Conservation (phyloP, 2,797 vertebrate genomes). For the Linurgus olivaceus region DNA sequence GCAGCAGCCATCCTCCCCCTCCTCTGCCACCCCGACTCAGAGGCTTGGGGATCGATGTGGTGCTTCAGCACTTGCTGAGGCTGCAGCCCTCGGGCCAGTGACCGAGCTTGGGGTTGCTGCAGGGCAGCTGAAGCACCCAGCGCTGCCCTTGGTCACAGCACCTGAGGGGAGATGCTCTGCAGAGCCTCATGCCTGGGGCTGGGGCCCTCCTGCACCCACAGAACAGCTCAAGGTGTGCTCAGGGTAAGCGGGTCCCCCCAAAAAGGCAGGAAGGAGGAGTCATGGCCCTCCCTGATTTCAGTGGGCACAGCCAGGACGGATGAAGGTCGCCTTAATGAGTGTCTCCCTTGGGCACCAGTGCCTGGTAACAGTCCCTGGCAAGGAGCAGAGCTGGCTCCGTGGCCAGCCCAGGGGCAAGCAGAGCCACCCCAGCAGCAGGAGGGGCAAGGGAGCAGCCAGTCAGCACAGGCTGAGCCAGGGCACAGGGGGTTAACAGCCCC, state of each 20-base stretch:
- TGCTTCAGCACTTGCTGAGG: not conserved
- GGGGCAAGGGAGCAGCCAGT: not conserved
- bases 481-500: constrained; percentile 36
- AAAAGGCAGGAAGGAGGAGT: not conserved
- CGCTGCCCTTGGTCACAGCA: fast-evolving
- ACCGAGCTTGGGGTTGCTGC: not conserved
- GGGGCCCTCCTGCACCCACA: not conserved
- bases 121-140: not conserved
- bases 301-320: not conserved
- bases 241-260: fast-evolving
- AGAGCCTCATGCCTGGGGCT: fast-evolving
- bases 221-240: not conserved
- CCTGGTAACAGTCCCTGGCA: not conserved
- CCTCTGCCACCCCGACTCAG: fast-evolving
- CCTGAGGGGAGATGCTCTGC: fast-evolving
- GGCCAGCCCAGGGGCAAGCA: not conserved
- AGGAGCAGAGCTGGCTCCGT: not conserved
- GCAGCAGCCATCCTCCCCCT: not conserved
- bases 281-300: not conserved
- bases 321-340: not conserved
- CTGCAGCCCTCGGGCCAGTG: not conserved
- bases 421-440: fast-evolving
- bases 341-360: not conserved
- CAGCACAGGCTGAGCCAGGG: not conserved
- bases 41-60: fast-evolving